These are phyloP conservation scores for Loriculus beryllinus DNA, from an alignment of 2,797 vertebrate species.

Conservation along the genomic window DNA sequence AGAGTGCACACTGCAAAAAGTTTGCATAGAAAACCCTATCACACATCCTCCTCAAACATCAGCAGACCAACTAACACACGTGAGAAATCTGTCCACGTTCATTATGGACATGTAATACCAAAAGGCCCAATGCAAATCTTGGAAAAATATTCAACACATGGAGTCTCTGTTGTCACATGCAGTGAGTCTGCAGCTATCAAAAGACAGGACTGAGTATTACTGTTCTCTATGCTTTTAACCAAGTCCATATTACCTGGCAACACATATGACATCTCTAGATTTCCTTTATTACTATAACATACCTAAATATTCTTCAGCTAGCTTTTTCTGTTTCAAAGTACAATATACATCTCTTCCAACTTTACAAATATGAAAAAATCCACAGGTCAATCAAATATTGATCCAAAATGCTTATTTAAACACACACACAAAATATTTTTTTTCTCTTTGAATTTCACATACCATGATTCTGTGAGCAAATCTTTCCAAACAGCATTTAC, in stretches of 20 bases:
- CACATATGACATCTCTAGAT: not conserved
- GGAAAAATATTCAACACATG: not conserved
- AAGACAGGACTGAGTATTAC: not conserved
- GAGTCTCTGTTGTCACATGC: not conserved
- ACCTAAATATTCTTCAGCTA: not conserved
- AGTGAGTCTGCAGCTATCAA: not conserved
- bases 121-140: not conserved
- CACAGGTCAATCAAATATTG: not conserved
- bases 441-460: not conserved
- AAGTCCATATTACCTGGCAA: not conserved
- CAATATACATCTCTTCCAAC: not conserved
- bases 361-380: not conserved
- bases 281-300: not conserved
- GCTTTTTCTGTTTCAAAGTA: not conserved
- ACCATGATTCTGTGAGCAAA: not conserved
- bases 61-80: not conserved
- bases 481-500: not conserved
- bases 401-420: not conserved
- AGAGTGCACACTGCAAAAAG: not conserved
- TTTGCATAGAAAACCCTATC: not conserved
- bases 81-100: not conserved
- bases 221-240: not conserved
- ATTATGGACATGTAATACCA: not conserved
- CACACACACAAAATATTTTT: not conserved
- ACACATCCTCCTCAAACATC: not conserved